Evolutionary conservation across 2,888 invertebrate genomes (phyloP).

Genomic region (Heteromyza rotundicornis): DNA sequence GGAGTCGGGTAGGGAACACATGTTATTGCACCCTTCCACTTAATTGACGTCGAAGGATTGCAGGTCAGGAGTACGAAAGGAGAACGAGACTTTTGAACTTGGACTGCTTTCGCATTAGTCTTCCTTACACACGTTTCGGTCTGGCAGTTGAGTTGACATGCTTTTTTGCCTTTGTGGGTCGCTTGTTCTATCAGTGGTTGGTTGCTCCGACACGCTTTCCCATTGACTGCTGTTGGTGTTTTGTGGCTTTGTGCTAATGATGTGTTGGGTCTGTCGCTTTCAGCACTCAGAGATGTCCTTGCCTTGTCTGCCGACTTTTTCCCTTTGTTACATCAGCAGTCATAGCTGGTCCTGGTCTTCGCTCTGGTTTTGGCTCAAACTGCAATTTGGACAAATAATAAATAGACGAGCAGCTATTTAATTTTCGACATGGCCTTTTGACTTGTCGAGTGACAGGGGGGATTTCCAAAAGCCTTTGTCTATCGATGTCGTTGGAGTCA

Average conservation of each 20-base stretch:
- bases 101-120: conserved; percentile 19
- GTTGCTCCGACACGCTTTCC: background rate
- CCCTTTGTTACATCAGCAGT: no score
- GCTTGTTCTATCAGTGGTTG: background rate
- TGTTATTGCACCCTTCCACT: conserved; percentile 15
- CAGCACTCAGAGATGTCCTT: no score
- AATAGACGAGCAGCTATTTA: conserved; percentile 22
- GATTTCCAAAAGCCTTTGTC: background rate
- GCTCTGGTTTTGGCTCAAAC: no score
- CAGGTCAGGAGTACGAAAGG: conserved; percentile 6
- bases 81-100: conserved; percentile 22
- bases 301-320: no score
- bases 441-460: conserved; percentile 12
- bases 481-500: background rate
- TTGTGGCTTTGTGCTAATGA: background rate
- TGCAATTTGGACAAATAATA: conserved; percentile 20
- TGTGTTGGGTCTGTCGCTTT: background rate
- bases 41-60: conserved; percentile 26
- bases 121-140: background rate
- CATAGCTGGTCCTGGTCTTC: no score
- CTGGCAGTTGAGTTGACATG: background rate
- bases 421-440: conserved; percentile 24
- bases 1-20: background rate
- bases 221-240: background rate
- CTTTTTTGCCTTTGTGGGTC: background rate